Conservation (phyloP, 2,797 vertebrate species). For the Amniataba percoides region DNA sequence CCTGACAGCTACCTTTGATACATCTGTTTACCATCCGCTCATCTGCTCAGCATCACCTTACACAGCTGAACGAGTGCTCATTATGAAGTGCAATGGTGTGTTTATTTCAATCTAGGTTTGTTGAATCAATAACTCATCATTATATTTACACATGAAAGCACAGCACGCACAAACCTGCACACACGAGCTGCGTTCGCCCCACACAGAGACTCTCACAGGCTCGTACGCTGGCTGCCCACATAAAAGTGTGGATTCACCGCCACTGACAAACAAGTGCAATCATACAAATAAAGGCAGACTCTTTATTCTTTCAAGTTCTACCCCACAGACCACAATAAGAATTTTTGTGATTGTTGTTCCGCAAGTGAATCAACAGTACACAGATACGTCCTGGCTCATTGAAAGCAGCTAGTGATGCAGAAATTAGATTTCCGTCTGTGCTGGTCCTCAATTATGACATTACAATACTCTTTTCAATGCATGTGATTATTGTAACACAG, state of each 20-base stretch:
- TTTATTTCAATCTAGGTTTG: constrained; percentile 52
- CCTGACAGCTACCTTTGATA: constrained; percentile 16
- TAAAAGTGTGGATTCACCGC: not conserved
- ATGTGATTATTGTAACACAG: constrained; percentile 9
- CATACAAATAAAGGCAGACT: constrained; percentile 3
- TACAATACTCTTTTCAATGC: constrained; percentile 28
- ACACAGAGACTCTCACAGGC: not conserved
- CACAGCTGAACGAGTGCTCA: constrained; percentile 38
- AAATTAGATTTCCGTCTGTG: not conserved
- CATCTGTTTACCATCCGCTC: constrained; percentile 36
- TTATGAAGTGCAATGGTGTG: constrained; percentile 47
- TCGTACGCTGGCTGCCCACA: not conserved
- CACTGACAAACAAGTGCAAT: not conserved
- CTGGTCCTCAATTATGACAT: constrained; percentile 25
- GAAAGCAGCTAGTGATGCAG: constrained; percentile 1
- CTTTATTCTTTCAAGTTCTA: not conserved
- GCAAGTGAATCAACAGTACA: constrained; percentile 7
- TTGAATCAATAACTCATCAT: constrained; percentile 61
- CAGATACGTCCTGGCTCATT: not conserved
- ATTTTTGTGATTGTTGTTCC: constrained; percentile 15
- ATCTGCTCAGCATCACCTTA: constrained; percentile 30
- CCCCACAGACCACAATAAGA: not conserved
- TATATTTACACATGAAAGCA: constrained; percentile 51
- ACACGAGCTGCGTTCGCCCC: not conserved
- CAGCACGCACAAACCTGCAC: constrained; percentile 8